A percentile compares a stretch with the other conserved stretches of the same genome.
Evolutionary conservation across 2,797 vertebrate species (phyloP).

Genomic region (Hydrocynus forskahlii): DNA sequence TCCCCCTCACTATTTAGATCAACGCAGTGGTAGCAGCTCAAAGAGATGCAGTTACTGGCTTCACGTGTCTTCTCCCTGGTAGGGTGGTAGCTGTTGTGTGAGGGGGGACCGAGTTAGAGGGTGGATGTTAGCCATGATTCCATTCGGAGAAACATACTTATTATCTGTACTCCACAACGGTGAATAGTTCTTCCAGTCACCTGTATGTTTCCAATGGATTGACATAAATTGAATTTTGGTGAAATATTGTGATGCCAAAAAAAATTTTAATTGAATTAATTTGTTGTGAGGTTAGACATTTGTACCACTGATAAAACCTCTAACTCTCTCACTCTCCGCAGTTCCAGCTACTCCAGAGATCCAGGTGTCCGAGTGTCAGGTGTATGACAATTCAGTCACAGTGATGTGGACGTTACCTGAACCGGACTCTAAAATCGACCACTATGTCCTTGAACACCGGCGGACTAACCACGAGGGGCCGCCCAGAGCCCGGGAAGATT

Average conservation of each 20-base stretch:
- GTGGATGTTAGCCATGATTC: not conserved
- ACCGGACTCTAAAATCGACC: conserved; percentile 90
- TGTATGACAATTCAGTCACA: conserved; percentile 89
- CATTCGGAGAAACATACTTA: not conserved
- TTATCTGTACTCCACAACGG: too few species aligned
- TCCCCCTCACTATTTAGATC: not conserved
- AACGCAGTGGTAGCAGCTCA: not conserved
- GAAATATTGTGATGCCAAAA: too few species aligned
- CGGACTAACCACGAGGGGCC: conserved; percentile 92
- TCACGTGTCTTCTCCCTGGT: too few species aligned
- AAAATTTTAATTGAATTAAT: not conserved
- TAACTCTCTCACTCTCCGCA: conserved; percentile 56
- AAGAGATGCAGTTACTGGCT: too few species aligned
- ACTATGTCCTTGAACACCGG: conserved; percentile 91
- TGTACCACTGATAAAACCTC: not conserved
- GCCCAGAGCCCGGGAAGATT: conserved; percentile 89
- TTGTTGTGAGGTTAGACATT: not conserved
- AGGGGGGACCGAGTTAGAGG: not conserved
- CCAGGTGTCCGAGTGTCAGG: conserved; percentile 85
- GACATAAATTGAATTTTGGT: too few species aligned
- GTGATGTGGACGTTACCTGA: conserved; percentile 87
- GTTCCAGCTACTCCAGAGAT: conserved; percentile 92
- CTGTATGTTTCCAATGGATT: too few species aligned
- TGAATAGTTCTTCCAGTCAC: too few species aligned
- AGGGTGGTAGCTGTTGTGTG: too few species aligned